These are phyloP conservation scores for Patella vulgata DNA, from an alignment of 1,140 invertebrate species.

Conservation along the genomic window DNA sequence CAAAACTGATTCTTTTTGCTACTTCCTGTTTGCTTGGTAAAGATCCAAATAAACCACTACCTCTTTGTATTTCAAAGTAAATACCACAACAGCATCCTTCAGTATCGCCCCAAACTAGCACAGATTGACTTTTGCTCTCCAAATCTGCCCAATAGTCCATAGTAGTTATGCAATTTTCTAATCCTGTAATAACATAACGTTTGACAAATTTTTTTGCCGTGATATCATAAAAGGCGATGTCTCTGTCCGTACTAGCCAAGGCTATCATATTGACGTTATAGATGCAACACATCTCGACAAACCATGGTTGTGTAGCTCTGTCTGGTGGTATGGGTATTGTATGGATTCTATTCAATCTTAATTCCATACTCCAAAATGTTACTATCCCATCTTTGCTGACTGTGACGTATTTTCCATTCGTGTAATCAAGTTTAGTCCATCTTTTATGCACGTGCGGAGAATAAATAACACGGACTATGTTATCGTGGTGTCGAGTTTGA, in stretches of 20 bases:
- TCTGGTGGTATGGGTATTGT: slow-evolving; percentile 5
- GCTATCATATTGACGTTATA: slow-evolving; percentile 56
- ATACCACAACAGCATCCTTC: slow-evolving; percentile 42
- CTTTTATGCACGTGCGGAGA: slow-evolving; percentile 37
- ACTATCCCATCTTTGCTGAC: slow-evolving; percentile 49
- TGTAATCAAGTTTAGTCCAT: slow-evolving; percentile 28
- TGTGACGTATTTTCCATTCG: slow-evolving; percentile 42
- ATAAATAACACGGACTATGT: slow-evolving; percentile 41
- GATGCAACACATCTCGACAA: slow-evolving; percentile 50
- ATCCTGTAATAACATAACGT: slow-evolving; percentile 39
- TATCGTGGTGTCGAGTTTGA: slow-evolving; percentile 39
- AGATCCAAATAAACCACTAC: slow-evolving; percentile 46
- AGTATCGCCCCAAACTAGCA: slow-evolving; percentile 49
- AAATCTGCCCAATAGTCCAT: slow-evolving; percentile 54
- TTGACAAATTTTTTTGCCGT: slow-evolving; percentile 41
- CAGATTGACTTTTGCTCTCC: slow-evolving; percentile 30
- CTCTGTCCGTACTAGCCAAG: slow-evolving; percentile 47
- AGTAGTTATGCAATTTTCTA: slow-evolving; percentile 45
- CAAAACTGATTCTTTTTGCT: slow-evolving; percentile 35
- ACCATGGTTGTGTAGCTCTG: slow-evolving; percentile 42
- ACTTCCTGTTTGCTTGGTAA: slow-evolving; percentile 27
- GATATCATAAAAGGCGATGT: slow-evolving; percentile 53
- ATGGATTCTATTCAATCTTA: slow-evolving; percentile 36
- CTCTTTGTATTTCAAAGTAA: slow-evolving; percentile 36
- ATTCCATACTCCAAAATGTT: slow-evolving; percentile 46